Evolutionary conservation across 2,888 invertebrate species (phyloP).

Genomic region (Phaedon cochleariae): DNA sequence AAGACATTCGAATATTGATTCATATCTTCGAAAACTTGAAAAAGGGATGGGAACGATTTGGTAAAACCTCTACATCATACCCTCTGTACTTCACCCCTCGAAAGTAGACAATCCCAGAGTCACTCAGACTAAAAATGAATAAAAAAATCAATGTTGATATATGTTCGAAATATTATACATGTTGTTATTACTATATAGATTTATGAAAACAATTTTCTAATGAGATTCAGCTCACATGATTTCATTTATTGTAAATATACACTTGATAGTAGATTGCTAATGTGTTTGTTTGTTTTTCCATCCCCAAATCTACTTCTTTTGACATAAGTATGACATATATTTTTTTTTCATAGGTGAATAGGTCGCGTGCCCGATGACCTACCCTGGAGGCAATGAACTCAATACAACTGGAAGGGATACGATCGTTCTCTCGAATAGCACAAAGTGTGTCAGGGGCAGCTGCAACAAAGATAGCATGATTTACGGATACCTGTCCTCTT

Average conservation of each 20-base stretch:
- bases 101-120: constrained; percentile 53
- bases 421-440: too few relatives aligned
- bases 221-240: constrained; percentile 42
- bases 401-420: too few relatives aligned
- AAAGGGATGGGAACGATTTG: too few relatives aligned
- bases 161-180: constrained; percentile 49
- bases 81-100: constrained; percentile 17
- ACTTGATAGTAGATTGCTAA: constrained; percentile 23
- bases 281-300: constrained; percentile 4
- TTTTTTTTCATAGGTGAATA: constrained; percentile 55
- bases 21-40: too few relatives aligned
- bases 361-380: too few relatives aligned
- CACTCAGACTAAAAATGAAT: constrained; percentile 33
- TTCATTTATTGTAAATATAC: constrained; percentile 48
- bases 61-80: constrained; percentile 4
- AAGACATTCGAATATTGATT: too few relatives aligned
- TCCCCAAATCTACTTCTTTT: background rate
- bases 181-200: constrained; percentile 48
- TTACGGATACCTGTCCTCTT: too few relatives aligned
- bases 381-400: too few relatives aligned
- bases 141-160: constrained; percentile 37
- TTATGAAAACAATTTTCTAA: constrained; percentile 48
- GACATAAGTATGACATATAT: background rate
- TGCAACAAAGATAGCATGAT: too few relatives aligned
- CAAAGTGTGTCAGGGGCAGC: too few relatives aligned